phyloP scores from a whole-genome alignment of 2,113 vertebrate species.

The Terrapene triunguis region DNA sequence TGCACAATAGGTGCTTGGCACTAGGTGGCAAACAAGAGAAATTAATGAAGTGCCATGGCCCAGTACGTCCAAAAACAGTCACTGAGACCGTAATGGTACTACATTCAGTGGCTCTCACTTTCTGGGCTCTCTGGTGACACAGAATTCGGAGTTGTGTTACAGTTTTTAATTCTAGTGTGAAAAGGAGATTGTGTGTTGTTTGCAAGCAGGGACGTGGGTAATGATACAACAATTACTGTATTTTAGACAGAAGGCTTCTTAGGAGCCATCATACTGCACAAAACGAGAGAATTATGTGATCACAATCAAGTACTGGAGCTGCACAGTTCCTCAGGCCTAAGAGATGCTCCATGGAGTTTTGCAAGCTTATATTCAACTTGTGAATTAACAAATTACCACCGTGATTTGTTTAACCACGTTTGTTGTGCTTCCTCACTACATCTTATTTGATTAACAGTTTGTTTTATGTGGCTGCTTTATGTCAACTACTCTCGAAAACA shows the following conservation, averaged over 20 bases:
- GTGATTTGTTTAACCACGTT: not conserved
- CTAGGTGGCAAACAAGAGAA: not conserved
- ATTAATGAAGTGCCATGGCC: not conserved
- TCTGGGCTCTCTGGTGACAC: not conserved
- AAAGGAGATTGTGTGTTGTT: not conserved
- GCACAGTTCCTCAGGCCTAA: fast-evolving
- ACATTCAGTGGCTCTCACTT: fast-evolving
- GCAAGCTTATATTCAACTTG: not conserved
- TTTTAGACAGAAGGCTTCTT: not conserved
- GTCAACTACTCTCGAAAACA: not conserved
- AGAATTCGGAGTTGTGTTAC: not conserved
- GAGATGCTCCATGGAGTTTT: not conserved
- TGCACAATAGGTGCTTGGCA: not conserved
- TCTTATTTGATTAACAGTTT: not conserved
- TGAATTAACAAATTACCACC: not conserved
- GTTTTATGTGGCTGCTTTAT: constrained; percentile 33
- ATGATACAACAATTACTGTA: not conserved
- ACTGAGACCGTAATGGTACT: not conserved
- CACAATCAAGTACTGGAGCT: fast-evolving
- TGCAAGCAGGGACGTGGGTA: not conserved
- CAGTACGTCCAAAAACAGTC: not conserved
- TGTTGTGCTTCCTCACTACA: not conserved
- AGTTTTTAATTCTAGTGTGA: not conserved
- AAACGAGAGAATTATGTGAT: not conserved
- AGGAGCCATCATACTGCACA: fast-evolving